Conservation (phyloP, 2,888 invertebrate species). For the Hyles lineata region DNA sequence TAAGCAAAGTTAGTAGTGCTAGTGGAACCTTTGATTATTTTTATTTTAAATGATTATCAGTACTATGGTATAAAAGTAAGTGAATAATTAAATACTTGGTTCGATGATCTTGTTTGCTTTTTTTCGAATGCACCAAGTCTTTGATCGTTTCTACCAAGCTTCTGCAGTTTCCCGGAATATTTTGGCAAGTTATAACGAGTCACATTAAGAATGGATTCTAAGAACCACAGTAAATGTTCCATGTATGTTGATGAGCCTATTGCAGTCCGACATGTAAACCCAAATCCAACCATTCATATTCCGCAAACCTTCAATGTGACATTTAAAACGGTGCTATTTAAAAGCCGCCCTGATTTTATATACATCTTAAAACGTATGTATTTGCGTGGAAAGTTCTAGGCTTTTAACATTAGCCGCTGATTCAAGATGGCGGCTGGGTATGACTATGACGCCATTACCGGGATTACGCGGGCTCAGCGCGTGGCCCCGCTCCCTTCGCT, state of each 20-base stretch:
- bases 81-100: too few species aligned
- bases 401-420: constrained; percentile 24
- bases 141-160: background rate
- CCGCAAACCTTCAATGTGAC: constrained; percentile 1
- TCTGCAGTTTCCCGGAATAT: background rate
- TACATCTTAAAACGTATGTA: constrained; percentile 28
- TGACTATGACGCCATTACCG: constrained; percentile 54
- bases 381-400: constrained; percentile 27
- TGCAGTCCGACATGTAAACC: background rate
- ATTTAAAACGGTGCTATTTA: constrained; percentile 9
- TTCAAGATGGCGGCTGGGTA: constrained; percentile 49
- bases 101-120: too few species aligned
- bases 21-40: too few species aligned
- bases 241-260: background rate
- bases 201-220: background rate
- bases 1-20: too few species aligned
- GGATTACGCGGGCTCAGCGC: constrained; percentile 43
- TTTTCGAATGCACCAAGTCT: background rate
- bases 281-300: background rate
- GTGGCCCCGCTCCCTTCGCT: constrained; percentile 28
- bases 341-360: constrained; percentile 21
- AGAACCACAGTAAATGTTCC: background rate
- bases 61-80: too few species aligned
- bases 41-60: too few species aligned
- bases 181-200: background rate